These are phyloP conservation scores for Pseudochirops cupreus DNA, from an alignment of 2,797 vertebrate species.

Conservation along the genomic window DNA sequence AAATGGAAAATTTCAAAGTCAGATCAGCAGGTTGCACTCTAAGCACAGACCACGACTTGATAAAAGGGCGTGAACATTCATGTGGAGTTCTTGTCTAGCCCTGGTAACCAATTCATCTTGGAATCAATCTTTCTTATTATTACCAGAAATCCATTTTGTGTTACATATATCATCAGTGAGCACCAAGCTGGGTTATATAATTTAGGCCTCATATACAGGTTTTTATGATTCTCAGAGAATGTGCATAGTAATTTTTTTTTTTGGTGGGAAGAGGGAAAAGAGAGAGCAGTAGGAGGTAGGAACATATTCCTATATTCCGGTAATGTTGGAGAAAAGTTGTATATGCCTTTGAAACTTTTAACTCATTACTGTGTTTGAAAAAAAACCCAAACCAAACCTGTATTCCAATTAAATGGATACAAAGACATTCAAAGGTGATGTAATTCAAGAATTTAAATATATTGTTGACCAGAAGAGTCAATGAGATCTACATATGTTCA, in stretches of 20 bases:
- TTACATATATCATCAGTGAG: conserved; percentile 29
- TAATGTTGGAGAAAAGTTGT: conserved; percentile 37
- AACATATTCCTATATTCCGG: neutral
- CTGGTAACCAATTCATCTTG: conserved; percentile 15
- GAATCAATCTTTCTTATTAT: conserved; percentile 55
- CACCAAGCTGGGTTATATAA: conserved; percentile 13
- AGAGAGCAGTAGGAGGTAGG: conserved; percentile 1
- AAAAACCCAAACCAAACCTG: neutral
- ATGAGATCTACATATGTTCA: neutral
- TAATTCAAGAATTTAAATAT: neutral
- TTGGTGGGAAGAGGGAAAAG: conserved; percentile 2
- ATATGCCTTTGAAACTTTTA: neutral
- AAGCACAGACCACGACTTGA: conserved; percentile 26
- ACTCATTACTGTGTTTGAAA: neutral
- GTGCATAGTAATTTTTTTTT: neutral
- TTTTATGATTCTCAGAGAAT: conserved; percentile 37
- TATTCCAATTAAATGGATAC: neutral
- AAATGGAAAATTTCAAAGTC: conserved; percentile 48
- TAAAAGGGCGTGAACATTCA: neutral
- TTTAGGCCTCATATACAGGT: conserved; percentile 3
- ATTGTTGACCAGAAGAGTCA: neutral
- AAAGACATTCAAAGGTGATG: neutral
- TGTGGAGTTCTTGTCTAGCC: conserved; percentile 38
- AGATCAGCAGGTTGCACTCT: conserved; percentile 16
- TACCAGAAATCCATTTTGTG: conserved; percentile 34